Base-by-base conservation (phyloP, 2,797 vertebrate species). In the Ctenopoma kingsleyae region DNA sequence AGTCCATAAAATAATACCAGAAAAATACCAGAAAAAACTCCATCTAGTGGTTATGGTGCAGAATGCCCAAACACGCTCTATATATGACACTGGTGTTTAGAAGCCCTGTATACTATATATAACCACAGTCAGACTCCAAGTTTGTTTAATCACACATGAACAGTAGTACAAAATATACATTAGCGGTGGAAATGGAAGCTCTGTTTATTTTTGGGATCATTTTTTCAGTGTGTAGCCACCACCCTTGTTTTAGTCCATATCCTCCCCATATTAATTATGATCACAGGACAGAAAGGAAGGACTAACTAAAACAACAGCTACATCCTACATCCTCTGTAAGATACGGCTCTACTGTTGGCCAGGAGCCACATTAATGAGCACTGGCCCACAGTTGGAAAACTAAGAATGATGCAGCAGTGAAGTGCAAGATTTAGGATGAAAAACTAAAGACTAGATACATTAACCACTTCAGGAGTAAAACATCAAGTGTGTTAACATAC, bases 131-230 rank as follows among this genome's bases (percentile, higher is more conserved):
- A 40, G 19, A 66, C 16, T 64, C 25, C 1, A 54, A 8, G 35
- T 57, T 72, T 32, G 69, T 76, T 84, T 57, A 69, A 79, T 86
- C 36, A 86, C 61, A 89, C 83, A 65, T 69, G 48, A 75, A 76
- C 50, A 70, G 72, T 60, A 79, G 85, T 92, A 91, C 68, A 91
- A 92, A 93, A 90, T 88, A 89, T 65, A 90, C 84, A 90, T 41
- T n/a, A 77, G 80, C 59, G 78, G 72, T 79, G 86, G 61, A 81
- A 88, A 90, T 87, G 77, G 74, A 71, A 72, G 56, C 64, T 81
- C 67, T 78, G 46, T 78, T 72, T 23, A 69, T 55, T 73, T 46
- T 61, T 66, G 47, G 77, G 52, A 78, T 79, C 49, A 50, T 41
- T 56, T 66, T 86, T 67, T 35, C 55, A 47, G 35, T 69, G 72